These are phyloP conservation scores for Aleadryas rufinucha DNA, from an alignment of 2,113 vertebrate genomes.

Conservation along the genomic window DNA sequence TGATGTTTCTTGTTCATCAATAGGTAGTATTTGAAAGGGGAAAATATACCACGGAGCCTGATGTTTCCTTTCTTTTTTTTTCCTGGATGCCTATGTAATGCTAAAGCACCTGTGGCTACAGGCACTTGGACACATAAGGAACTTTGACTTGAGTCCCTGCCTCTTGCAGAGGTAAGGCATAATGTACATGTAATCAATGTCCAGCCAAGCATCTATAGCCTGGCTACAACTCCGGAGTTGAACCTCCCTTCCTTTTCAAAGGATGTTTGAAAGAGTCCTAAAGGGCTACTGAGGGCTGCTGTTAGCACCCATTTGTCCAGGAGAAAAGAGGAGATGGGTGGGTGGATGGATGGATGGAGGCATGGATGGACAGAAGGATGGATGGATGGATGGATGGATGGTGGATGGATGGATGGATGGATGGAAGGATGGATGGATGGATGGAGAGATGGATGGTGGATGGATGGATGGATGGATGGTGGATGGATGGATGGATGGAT, in stretches of 20 bases:
- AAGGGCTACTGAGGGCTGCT: not conserved
- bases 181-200: not conserved
- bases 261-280: not conserved
- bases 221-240: not conserved
- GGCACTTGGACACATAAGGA: not conserved
- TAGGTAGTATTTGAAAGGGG: not conserved
- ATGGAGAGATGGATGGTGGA: too few relatives aligned
- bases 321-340: not conserved
- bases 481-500: rapidly evolving
- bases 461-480: not conserved
- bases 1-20: not conserved
- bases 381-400: not conserved
- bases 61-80: not conserved
- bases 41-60: not conserved
- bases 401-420: not conserved
- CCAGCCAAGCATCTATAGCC: not conserved
- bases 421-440: not conserved
- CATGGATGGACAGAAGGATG: not conserved
- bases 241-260: not conserved
- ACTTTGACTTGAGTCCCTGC: not conserved
- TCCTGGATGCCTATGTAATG: not conserved
- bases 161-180: not conserved
- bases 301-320: not conserved
- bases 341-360: not conserved
- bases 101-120: not conserved